Conservation (phyloP, 2,113 vertebrate species). For the Tauraco erythrolophus region DNA sequence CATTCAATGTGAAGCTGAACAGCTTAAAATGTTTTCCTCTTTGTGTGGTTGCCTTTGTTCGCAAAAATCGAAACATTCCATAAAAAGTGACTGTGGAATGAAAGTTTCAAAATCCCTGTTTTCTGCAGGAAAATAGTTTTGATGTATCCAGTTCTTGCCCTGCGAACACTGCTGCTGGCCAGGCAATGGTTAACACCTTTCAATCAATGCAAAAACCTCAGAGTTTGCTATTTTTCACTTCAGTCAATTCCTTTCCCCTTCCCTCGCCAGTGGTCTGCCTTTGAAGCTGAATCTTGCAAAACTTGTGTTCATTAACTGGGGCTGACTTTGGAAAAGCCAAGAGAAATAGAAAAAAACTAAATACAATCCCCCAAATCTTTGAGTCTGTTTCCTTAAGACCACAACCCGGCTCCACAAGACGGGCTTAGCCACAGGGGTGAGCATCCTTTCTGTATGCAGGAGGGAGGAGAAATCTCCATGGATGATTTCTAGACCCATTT, state of each 20-base stretch:
- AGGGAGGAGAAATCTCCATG: neutral
- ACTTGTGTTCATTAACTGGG: neutral
- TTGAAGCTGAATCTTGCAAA: neutral
- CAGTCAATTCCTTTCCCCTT: neutral
- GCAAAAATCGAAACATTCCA: neutral
- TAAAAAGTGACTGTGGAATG: accelerated
- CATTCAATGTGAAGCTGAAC: neutral
- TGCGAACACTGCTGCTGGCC: neutral
- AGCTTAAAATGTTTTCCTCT: neutral
- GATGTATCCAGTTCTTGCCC: neutral
- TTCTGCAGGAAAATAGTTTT: neutral
- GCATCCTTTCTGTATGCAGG: neutral
- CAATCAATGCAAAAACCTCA: neutral
- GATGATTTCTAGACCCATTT: neutral
- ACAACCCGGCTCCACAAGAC: neutral
- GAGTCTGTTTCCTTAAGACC: neutral
- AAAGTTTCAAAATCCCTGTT: neutral
- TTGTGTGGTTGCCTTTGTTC: neutral
- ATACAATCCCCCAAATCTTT: neutral
- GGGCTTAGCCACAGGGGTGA: neutral
- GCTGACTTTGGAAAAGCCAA: neutral
- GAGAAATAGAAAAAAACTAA: neutral
- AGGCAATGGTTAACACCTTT: neutral
- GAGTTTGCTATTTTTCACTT: neutral
- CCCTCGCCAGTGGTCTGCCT: neutral